These are phyloP conservation scores for Psilopogon haemacephalus DNA, from an alignment of 2,113 vertebrate species.

Conservation along the genomic window DNA sequence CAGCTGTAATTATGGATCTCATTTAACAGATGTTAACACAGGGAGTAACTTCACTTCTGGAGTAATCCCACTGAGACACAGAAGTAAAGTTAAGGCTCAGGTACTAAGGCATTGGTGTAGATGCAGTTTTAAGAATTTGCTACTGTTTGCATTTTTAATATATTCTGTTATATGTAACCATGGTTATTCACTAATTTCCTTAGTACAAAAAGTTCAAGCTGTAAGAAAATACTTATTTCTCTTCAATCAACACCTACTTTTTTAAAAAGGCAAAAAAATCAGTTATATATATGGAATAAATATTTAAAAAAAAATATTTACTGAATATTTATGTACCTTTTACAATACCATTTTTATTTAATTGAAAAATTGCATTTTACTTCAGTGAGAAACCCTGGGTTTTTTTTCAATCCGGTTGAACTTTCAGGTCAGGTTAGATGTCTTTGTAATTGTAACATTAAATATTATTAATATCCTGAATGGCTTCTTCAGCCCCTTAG, in stretches of 20 bases:
- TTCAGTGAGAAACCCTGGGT: not conserved
- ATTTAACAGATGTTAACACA: slow-evolving; percentile 52
- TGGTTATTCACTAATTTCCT: not conserved
- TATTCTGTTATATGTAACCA: not conserved
- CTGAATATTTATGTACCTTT: not conserved
- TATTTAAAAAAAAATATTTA: not conserved
- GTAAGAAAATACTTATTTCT: no score
- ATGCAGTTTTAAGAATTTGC: not conserved
- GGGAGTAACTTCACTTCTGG: slow-evolving; percentile 30
- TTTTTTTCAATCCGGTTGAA: not conserved
- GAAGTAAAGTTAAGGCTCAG: slow-evolving; percentile 10
- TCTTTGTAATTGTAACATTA: slow-evolving; percentile 10
- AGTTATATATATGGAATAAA: not conserved
- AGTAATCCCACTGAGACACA: not conserved
- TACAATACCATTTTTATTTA: not conserved
- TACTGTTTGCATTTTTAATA: not conserved
- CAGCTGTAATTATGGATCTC: slow-evolving; percentile 51
- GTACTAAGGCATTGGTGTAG: not conserved
- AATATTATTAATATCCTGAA: slow-evolving; percentile 3
- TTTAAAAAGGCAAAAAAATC: not conserved
- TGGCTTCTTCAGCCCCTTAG: not conserved
- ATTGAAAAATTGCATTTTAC: not conserved
- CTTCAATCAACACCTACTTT: not conserved
- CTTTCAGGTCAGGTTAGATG: slow-evolving; percentile 6
- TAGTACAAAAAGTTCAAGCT: not conserved